Conservation (phyloP, 2,888 invertebrate genomes). For the Cephus rjabovi region DNA sequence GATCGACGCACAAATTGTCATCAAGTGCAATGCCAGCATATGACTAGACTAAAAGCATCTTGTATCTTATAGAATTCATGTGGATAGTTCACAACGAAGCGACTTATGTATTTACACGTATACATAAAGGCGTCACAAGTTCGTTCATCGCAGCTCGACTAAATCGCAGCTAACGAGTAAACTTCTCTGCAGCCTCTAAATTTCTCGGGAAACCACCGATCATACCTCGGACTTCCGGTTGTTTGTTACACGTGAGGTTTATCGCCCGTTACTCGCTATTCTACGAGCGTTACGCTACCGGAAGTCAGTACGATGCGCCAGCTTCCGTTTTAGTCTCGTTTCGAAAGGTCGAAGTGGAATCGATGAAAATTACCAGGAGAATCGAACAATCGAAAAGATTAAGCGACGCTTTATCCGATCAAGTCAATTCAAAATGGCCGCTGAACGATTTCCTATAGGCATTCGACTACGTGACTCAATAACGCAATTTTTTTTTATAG, state of each 20-base stretch:
- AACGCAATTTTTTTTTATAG: not conserved
- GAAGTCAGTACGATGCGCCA: slow-evolving; percentile 20
- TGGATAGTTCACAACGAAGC: not conserved
- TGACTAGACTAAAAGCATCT: too few relatives aligned
- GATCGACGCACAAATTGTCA: not conserved
- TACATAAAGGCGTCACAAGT: not conserved
- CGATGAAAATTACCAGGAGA: too few relatives aligned
- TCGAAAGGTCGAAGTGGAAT: not conserved
- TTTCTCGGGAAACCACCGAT: not conserved
- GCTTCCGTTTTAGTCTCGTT: slow-evolving; percentile 25
- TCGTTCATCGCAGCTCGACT: not conserved
- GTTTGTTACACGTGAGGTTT: slow-evolving; percentile 7
- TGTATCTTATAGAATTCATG: too few relatives aligned
- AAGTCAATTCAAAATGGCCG: not conserved
- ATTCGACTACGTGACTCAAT: not conserved
- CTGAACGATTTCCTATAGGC: not conserved
- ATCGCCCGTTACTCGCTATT: slow-evolving; percentile 32
- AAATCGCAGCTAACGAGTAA: not conserved
- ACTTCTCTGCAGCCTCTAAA: not conserved
- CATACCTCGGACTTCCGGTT: not conserved
- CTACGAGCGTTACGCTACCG: slow-evolving; percentile 29
- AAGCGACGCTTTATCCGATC: not conserved
- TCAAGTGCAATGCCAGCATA: not conserved
- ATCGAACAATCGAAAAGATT: too few relatives aligned
- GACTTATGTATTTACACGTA: not conserved